Base-by-base conservation (phyloP, 2,888 invertebrate species). In the Lithosia quadra region DNA sequence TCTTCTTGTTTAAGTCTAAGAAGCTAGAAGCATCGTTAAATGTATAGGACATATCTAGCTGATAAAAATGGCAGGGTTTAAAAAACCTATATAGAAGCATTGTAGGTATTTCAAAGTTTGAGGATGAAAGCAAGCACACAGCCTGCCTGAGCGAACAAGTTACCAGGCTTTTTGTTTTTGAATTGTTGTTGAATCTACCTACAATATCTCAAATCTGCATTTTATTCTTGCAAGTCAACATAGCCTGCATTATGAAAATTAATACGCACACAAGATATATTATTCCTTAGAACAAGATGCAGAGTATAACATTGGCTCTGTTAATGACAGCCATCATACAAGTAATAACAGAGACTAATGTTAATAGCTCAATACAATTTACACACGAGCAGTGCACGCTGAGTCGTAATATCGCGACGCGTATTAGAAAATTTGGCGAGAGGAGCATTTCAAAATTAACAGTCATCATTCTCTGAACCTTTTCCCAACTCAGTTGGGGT, bases 401-500 rank as follows among this genome's bases (percentile, higher is more conserved):
- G 11, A 55, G 22, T 55, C 4, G 55, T 73, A 73, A 74, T 75
- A 84, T 79, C 72, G 69, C 71, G 70, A 74, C 74, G 68, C 10
- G 78, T 77, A 72, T 82, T 74, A 75, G 67, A 79, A 86, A 83
- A 77, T 86, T 55, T 21, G 85, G 80, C 65, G 75, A 73, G 69
- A 74, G 67, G 55, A 58, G 62, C 68, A 79, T 77, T 82, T 74
- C 76, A 79, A 77, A 71, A 83, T 72, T 67, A 74, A 74, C 57
- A 72, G 18, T 7, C 0, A 15, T n/a, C n/a, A n/a, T n/a, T n/a
- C n/a, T n/a, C n/a, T n/a, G n/a, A n/a, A n/a, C n/a, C n/a, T n/a
- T n/a, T n/a, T n/a, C n/a, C n/a, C n/a, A n/a, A n/a, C n/a, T n/a
- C n/a, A n/a, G n/a, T n/a, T n/a, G n/a, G n/a, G n/a, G n/a, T n/a